Conservation (phyloP, 30 jellyfish, hydroid and myxozoan species). For the Hydractinia symbiolongicarpus region DNA sequence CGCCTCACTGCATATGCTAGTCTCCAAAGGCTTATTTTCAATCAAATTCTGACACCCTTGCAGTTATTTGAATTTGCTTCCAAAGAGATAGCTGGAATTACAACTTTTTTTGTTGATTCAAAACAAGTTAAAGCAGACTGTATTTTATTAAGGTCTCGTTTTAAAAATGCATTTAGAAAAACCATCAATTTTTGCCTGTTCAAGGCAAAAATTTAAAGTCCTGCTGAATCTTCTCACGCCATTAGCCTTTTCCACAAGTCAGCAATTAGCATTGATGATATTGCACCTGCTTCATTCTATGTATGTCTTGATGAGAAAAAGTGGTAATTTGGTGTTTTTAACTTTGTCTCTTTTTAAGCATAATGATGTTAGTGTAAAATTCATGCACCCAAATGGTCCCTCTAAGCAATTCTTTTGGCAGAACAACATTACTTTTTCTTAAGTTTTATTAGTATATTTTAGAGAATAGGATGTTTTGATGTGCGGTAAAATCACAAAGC, state of each 20-base stretch:
- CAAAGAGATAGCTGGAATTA: neutral
- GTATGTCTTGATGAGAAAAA: neutral
- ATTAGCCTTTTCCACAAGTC: neutral
- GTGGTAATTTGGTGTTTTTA: conserved; percentile 31
- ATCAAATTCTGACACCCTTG: conserved; percentile 29
- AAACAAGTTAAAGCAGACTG: neutral
- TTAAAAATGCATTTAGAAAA: neutral
- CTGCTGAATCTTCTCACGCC: neutral
- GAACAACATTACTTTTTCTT: no score
- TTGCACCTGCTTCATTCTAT: conserved; percentile 12
- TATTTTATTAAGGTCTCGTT: neutral
- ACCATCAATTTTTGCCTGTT: neutral
- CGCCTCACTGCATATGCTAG: conserved; percentile 23
- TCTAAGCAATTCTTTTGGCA: conserved; percentile 28
- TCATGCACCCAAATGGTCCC: conserved; percentile 55
- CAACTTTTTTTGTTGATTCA: neutral
- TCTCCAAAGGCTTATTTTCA: conserved; percentile 14
- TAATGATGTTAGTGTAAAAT: conserved; percentile 30
- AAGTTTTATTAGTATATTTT: no score
- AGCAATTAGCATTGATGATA: neutral
- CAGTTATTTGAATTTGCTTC: neutral
- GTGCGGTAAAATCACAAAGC: no score
- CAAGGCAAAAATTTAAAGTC: neutral
- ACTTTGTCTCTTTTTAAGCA: conserved; percentile 8
- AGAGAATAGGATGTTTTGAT: no score